Evolutionary conservation across 2,888 invertebrate genomes (phyloP).

Genomic region (Oxycera nigricornis): DNA sequence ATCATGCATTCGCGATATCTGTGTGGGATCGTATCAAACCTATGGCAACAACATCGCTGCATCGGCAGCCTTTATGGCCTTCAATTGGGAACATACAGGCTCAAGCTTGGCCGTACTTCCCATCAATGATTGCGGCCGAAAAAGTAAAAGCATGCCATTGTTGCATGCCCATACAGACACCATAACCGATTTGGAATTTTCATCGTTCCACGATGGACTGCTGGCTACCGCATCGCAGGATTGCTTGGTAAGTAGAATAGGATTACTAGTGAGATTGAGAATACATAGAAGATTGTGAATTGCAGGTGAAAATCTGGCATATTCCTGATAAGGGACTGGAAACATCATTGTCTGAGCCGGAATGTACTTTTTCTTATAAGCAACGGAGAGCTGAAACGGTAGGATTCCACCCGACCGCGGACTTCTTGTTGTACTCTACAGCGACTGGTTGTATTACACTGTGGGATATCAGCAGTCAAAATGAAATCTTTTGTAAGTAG

Average conservation of each 20-base stretch:
- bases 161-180: constrained; percentile 88
- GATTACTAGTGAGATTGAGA: too few species aligned
- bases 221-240: constrained; percentile 90
- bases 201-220: constrained; percentile 93
- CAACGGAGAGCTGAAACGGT: constrained; percentile 88
- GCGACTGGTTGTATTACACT: constrained; percentile 81
- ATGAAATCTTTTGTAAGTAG: constrained; percentile 77
- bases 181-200: constrained; percentile 94
- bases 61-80: constrained; percentile 92
- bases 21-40: constrained; percentile 91
- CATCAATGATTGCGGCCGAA: constrained; percentile 86
- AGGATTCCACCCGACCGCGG: constrained; percentile 90
- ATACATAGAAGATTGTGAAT: too few species aligned
- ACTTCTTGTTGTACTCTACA: constrained; percentile 86
- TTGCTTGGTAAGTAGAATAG: constrained; percentile 79
- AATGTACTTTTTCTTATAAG: constrained; percentile 82
- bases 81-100: constrained; percentile 92
- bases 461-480: constrained; percentile 85
- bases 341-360: constrained; percentile 77
- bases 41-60: constrained; percentile 95
- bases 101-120: constrained; percentile 90
- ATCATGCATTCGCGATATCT: constrained; percentile 84
- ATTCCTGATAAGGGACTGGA: constrained; percentile 83
- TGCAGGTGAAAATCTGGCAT: constrained; percentile 90
- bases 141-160: constrained; percentile 86